Percentiles rank a stretch among this genome's conserved stretches.
Evolutionary conservation across 2,888 invertebrate species (phyloP).

Genomic region (Nemurella pictetii): DNA sequence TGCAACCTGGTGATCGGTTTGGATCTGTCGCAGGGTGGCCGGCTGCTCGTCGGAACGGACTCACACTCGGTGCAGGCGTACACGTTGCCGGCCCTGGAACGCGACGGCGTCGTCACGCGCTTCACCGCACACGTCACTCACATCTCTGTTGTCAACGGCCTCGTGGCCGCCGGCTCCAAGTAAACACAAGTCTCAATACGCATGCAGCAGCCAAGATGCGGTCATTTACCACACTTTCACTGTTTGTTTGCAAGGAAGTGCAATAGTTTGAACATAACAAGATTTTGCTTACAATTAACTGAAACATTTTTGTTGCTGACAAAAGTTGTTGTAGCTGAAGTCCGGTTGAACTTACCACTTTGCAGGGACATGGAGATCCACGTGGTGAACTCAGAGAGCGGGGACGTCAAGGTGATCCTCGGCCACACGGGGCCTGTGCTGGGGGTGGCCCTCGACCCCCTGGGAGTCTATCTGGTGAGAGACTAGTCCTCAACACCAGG

Average conservation of each 20-base stretch:
- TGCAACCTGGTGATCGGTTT: no score
- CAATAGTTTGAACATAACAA: slow-evolving; percentile 22
- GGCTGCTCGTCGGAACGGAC: slow-evolving; percentile 64
- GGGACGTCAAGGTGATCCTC: slow-evolving; percentile 52
- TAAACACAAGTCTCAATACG: slow-evolving; percentile 46
- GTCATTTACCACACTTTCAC: neutral
- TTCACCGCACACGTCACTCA: slow-evolving; percentile 89
- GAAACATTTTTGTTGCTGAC: neutral
- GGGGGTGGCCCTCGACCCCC: slow-evolving; percentile 63
- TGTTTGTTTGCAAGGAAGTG: no score
- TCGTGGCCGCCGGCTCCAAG: slow-evolving; percentile 68
- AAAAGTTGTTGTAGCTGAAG: neutral
- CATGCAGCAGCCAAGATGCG: no score
- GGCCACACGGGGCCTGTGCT: slow-evolving; percentile 67
- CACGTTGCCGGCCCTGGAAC: slow-evolving; percentile 77
- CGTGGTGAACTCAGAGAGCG: slow-evolving; percentile 55
- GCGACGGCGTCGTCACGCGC: slow-evolving; percentile 82
- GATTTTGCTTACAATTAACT: neutral
- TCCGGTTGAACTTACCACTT: slow-evolving; percentile 41
- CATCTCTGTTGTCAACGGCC: slow-evolving; percentile 67
- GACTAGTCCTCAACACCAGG: no score
- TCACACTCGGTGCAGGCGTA: slow-evolving; percentile 83
- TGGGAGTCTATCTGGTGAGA: slow-evolving; percentile 58
- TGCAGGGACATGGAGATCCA: slow-evolving; percentile 64
- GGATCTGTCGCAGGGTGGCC: neutral